Conservation (phyloP, 2,113 vertebrate species). For the Mystacornis crossleyi region DNA sequence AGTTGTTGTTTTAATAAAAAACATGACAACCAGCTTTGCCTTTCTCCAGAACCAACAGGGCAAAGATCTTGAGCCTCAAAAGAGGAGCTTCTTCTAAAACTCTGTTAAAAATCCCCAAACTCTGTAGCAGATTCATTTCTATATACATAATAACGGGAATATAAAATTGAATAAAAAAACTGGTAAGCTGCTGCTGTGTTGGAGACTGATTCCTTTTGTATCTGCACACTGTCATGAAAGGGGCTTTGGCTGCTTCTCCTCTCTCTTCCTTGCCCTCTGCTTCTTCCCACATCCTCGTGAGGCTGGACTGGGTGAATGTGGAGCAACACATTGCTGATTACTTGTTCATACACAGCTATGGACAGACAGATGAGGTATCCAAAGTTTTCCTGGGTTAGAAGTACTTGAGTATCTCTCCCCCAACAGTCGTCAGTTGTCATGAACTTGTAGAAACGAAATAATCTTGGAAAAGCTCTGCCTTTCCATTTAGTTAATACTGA, state of each 20-base stretch:
- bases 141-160: background rate
- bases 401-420: background rate
- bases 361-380: background rate
- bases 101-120: accelerated
- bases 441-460: background rate
- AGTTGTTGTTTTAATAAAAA: background rate
- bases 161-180: background rate
- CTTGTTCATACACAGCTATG: background rate
- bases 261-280: background rate
- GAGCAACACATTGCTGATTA: accelerated
- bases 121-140: background rate
- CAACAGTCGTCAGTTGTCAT: background rate
- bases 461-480: background rate
- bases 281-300: background rate
- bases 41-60: background rate
- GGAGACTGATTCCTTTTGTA: background rate
- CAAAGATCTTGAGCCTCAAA: background rate
- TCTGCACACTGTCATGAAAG: background rate
- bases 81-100: background rate
- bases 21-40: background rate
- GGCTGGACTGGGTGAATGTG: background rate
- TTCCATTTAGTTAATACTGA: background rate
- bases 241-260: background rate
- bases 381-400: background rate
- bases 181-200: background rate